Evolutionary conservation across 1,140 invertebrate species (phyloP).

Genomic region (Aphelinus atriplicis): DNA sequence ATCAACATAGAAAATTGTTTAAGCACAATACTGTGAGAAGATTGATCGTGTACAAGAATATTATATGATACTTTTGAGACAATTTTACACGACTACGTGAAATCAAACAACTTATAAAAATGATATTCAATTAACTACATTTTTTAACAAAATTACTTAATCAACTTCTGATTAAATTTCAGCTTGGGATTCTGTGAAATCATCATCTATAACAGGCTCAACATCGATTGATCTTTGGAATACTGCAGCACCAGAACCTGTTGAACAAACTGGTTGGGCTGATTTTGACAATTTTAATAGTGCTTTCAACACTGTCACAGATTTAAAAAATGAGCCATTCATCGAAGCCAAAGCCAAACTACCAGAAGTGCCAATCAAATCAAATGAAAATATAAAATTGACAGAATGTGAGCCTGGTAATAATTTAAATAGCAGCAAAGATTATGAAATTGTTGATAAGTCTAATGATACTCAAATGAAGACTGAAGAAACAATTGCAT

Average conservation of each 20-base stretch:
- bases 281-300: conserved; percentile 61
- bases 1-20: no score
- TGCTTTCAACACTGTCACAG: conserved; percentile 45
- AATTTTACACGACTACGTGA: no score
- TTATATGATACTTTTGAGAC: no score
- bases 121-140: not conserved
- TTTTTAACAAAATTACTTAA: conserved; percentile 1
- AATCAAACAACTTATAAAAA: no score
- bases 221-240: conserved; percentile 58
- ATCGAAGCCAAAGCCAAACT: conserved; percentile 34
- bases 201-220: conserved; percentile 38
- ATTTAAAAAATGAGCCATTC: conserved; percentile 28
- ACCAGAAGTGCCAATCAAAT: not conserved
- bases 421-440: conserved; percentile 16
- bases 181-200: conserved; percentile 54
- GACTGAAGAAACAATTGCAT: conserved; percentile 15
- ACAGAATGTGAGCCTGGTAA: conserved; percentile 17
- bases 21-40: no score
- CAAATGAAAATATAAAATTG: conserved; percentile 27
- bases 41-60: no score
- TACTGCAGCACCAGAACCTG: conserved; percentile 43
- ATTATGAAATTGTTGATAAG: conserved; percentile 13
- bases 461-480: conserved; percentile 19
- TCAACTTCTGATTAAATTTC: conserved; percentile 24
- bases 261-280: conserved; percentile 58